Evolutionary conservation across 2,113 vertebrate species (phyloP), one percentile per base, ranked within the genome.

Genomic region (Callithrix jacchus): DNA sequence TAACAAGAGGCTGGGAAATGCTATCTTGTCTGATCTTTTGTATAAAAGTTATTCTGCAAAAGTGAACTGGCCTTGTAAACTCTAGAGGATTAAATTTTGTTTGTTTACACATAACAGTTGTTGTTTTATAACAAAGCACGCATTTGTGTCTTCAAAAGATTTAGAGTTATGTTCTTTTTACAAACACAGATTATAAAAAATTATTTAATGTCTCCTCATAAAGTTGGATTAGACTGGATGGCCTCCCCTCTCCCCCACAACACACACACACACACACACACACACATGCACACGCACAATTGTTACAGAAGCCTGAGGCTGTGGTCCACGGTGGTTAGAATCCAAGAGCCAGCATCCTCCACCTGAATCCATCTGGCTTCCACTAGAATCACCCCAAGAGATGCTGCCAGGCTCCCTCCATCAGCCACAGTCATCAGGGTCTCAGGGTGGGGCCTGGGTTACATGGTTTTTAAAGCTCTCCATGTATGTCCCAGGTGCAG

Each of bases 41-140:
- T 45, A 25, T n/a, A 42, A 45, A 82, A 23, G 37, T 79, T 45
- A 82, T 25, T 54, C 35, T 71, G 64, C 10, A 32, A 20, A 91
- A 71, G 89, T n/a, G 56, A 91, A 56, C 30, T 18, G 40, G 20
- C 6, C 21, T 88, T 42, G 13, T 58, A 37, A 49, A 17, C 42
- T 52, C 42, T 6, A 40, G 76, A 30, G 42, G 11, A 40, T 21
- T 49, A 58, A 66, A 13, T 68, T n/a, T 40, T 89, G 66, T 40
- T 56, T 32, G 6, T 42, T 54, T 35, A 16, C 27, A 18, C 0
- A 0, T 0, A 0, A 27, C 16, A 81, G 13, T 54, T 35, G 17
- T 23, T 68, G 61, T 42, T 91, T 35, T n/a, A n/a, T 21, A 76
- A 76, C 17, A 42, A 35, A 81, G 47, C 17, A 35, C 1, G 18